Evolutionary conservation across 2,888 invertebrate species (phyloP).

Genomic region (Julus scandinavius): DNA sequence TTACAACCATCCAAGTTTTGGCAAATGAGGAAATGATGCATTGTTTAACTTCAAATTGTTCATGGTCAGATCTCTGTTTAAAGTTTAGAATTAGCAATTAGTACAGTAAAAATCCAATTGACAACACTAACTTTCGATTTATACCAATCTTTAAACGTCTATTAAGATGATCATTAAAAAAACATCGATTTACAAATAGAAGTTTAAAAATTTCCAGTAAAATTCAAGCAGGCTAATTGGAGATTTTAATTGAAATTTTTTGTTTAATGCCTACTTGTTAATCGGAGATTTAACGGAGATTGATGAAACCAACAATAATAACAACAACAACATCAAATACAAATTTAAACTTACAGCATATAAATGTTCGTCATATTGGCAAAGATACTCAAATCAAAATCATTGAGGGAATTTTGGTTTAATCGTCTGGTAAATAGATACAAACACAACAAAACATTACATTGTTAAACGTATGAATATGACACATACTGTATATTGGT

Average conservation of each 20-base stretch:
- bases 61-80: background rate
- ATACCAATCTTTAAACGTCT: no score
- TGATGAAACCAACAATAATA: background rate
- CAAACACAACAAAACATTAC: constrained; percentile 59
- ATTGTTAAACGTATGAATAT: background rate
- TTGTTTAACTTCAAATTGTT: constrained; percentile 43
- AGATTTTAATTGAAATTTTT: no score
- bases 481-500: no score
- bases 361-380: constrained; percentile 65
- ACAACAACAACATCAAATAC: background rate
- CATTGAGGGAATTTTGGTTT: constrained; percentile 68
- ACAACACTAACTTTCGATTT: no score
- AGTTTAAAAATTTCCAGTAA: no score
- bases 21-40: constrained; percentile 26
- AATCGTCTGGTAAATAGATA: constrained; percentile 66
- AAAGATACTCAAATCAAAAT: constrained; percentile 67
- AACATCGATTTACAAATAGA: no score
- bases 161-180: no score
- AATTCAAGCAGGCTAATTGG: no score
- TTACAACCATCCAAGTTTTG: constrained; percentile 39
- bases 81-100: background rate
- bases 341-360: constrained; percentile 67
- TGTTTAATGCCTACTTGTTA: no score
- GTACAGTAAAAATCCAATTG: background rate
- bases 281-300: no score